Base-by-base conservation (phyloP, 2,888 invertebrate genomes). In the Thumatha senex region DNA sequence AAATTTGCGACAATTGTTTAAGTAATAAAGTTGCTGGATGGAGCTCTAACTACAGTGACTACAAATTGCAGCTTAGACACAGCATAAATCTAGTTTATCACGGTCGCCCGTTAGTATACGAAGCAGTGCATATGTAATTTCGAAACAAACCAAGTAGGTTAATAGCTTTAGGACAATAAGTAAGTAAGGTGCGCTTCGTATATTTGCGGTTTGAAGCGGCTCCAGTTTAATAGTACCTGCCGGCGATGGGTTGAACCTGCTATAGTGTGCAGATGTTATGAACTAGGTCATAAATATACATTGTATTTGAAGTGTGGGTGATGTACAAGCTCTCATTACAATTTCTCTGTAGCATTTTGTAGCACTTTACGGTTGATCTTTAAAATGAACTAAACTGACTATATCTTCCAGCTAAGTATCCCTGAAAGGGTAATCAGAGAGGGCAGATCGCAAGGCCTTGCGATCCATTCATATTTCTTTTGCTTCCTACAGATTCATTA, bases 211-310 rank as follows among this genome's bases (percentile, higher is more conserved):
- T 41, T 40, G 41, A 5, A 49, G 35, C 43, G n/a, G 48, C 30
- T 46, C 31, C 35, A 33, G 24, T 43, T 47, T 49, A 54, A 54
- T 49, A 38, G 13, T 10, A 13, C 30, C 43, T 42, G 4, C 15
- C 13, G 47, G 54, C 58, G 12, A 12, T 38, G 15, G 41, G 10
- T 3, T 31, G 24, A 36, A 45, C 48, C 45, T 46, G 45, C 34
- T 45, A 43, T 46, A 42, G 18, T 18, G 13, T 29, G 13, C 39
- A 42, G 29, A 10, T 12, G 12, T 14, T 46, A 41, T 33, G 34
- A 39, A 43, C 44, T 15, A 38, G 30, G 30, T 12, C 10, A 36
- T 48, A 54, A 61, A 61, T 61, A 51, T 54, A 61, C 38, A 54
- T 50, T n/a, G 36, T 33, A 34, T 24, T 12, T 30, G 35, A 39